phyloP scores from a whole-genome alignment of 2,797 vertebrate species.

The Kryptolebias ocellatus region DNA sequence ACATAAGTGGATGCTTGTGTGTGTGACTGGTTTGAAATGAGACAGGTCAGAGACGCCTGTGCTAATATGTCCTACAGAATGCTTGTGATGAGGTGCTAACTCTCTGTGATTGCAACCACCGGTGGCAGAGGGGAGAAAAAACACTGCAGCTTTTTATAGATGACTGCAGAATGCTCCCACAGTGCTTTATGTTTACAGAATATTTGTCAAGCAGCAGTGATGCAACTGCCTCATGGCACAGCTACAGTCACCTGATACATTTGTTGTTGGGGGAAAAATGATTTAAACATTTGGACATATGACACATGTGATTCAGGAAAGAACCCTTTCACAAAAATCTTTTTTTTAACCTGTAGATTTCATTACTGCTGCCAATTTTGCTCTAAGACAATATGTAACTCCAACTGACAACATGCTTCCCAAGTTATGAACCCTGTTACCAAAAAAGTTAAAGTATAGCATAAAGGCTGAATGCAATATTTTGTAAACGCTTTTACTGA shows the following conservation, averaged over 20 bases:
- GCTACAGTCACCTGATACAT: slow-evolving; percentile 18
- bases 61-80: slow-evolving; percentile 83
- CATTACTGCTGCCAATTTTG: no score
- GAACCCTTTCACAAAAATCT: no score
- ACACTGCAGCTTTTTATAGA: slow-evolving; percentile 56
- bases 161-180: slow-evolving; percentile 56
- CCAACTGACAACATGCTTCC: no score
- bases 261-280: slow-evolving; percentile 19
- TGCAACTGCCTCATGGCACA: slow-evolving; percentile 37
- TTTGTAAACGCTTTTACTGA: no score
- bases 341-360: no score
- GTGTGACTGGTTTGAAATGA: slow-evolving; percentile 70
- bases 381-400: no score
- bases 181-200: slow-evolving; percentile 57
- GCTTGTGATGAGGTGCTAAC: slow-evolving; percentile 84
- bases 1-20: slow-evolving; percentile 28
- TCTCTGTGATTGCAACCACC: slow-evolving; percentile 75
- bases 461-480: no score
- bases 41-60: slow-evolving; percentile 70
- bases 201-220: slow-evolving; percentile 59
- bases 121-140: slow-evolving; percentile 47
- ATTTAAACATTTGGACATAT: slow-evolving; percentile 2
- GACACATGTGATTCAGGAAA: slow-evolving; percentile 2
- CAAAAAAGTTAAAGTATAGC: no score
- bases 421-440: no score